Conservation (phyloP, 1,140 invertebrate genomes). For the Dermatophagoides farinae region DNA sequence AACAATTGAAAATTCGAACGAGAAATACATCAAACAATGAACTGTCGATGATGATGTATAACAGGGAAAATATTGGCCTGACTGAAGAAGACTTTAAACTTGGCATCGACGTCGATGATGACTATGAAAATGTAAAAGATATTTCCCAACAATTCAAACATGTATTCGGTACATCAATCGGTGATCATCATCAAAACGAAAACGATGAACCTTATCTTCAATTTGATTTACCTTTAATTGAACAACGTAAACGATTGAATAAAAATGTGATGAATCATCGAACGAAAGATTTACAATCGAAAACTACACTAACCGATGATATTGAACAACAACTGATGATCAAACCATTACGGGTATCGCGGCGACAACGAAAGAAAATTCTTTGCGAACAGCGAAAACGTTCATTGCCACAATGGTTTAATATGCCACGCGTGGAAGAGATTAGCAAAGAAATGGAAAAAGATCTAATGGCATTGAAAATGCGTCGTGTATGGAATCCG, state of each 20-base stretch:
- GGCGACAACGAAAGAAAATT: slow-evolving; percentile 2
- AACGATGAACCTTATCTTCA: neutral
- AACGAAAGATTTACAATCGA: neutral
- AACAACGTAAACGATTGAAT: neutral
- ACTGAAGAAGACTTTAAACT: neutral
- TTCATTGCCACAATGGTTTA: slow-evolving; percentile 64
- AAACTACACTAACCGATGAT: neutral
- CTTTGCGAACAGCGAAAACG: slow-evolving; percentile 33
- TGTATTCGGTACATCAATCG: neutral
- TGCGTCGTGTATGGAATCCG: slow-evolving; percentile 74
- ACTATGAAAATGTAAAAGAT: neutral
- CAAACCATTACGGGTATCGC: neutral
- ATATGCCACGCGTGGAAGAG: slow-evolving; percentile 54
- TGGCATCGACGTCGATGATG: neutral
- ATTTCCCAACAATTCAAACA: neutral
- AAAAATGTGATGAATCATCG: neutral
- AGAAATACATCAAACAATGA: neutral
- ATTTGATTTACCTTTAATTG: neutral
- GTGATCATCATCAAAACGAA: neutral
- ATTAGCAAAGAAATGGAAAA: slow-evolving; percentile 63
- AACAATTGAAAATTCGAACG: neutral
- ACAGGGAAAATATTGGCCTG: neutral
- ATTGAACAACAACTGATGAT: slow-evolving; percentile 7
- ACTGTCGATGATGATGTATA: neutral
- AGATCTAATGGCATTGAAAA: slow-evolving; percentile 66